phyloP scores from a whole-genome alignment of 2,888 invertebrate species.

The Stenodera caucasica region DNA sequence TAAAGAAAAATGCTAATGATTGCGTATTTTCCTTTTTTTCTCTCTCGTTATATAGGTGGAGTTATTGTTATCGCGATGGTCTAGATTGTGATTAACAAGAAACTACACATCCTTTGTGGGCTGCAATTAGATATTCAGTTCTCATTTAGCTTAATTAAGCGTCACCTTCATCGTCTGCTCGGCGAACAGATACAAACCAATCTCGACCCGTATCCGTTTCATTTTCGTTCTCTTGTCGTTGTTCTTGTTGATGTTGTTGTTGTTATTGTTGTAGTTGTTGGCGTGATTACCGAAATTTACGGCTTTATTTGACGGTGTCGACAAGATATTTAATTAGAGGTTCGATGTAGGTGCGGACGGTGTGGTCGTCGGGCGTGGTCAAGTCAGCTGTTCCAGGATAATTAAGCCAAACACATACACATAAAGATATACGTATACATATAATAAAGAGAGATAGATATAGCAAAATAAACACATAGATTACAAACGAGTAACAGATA shows the following conservation, averaged over 20 bases:
- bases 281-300: constrained; percentile 45
- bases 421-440: constrained; percentile 7
- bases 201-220: not conserved
- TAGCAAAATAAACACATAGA: constrained; percentile 3
- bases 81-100: constrained; percentile 23
- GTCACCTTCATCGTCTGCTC: constrained; percentile 21
- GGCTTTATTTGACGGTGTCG: constrained; percentile 50
- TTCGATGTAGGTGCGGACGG: constrained; percentile 49
- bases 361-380: constrained; percentile 46
- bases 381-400: constrained; percentile 38
- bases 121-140: constrained; percentile 35
- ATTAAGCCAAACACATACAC: constrained; percentile 46
- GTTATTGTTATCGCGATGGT: constrained; percentile 23
- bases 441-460: not conserved
- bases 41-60: constrained; percentile 12
- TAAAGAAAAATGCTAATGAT: constrained; percentile 27
- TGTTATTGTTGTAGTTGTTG: constrained; percentile 30
- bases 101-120: constrained; percentile 25
- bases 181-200: constrained; percentile 15
- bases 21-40: not conserved
- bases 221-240: constrained; percentile 8
- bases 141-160: constrained; percentile 38
- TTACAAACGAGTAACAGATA: not conserved
- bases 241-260: constrained; percentile 6
- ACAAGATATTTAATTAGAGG: constrained; percentile 52